phyloP scores from a whole-genome alignment of 1,140 invertebrate genomes.

The Panulirus ornatus region DNA sequence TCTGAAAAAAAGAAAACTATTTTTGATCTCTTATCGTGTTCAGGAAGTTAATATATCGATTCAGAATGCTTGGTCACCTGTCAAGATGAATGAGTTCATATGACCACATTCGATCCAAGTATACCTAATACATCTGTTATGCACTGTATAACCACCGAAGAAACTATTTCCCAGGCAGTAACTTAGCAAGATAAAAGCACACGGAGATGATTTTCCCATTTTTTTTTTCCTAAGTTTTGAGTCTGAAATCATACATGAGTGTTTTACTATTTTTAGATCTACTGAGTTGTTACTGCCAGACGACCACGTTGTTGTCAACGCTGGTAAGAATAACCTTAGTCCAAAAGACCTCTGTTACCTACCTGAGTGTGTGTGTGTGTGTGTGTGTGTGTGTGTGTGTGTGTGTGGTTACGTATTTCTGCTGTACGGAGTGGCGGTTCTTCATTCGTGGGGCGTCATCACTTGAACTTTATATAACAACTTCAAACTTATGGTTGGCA shows the following conservation, averaged over 20 bases:
- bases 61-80: neutral
- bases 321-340: neutral
- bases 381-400: slow-evolving; percentile 3
- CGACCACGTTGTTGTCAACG: neutral
- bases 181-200: neutral
- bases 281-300: neutral
- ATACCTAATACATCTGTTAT: neutral
- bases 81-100: neutral
- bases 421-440: neutral
- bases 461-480: neutral
- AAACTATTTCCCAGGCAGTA: neutral
- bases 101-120: neutral
- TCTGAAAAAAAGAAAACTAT: too few species aligned
- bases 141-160: neutral
- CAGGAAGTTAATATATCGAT: neutral
- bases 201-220: neutral
- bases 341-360: neutral
- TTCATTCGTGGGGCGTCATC: neutral
- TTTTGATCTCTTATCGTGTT: too few species aligned
- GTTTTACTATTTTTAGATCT: neutral
- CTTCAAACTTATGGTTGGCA: neutral
- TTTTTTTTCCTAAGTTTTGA: neutral
- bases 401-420: slow-evolving; percentile 19
- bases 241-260: neutral
- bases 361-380: neutral